Conservation (phyloP, 2,113 vertebrate species). For the Dermatemys mawii region DNA sequence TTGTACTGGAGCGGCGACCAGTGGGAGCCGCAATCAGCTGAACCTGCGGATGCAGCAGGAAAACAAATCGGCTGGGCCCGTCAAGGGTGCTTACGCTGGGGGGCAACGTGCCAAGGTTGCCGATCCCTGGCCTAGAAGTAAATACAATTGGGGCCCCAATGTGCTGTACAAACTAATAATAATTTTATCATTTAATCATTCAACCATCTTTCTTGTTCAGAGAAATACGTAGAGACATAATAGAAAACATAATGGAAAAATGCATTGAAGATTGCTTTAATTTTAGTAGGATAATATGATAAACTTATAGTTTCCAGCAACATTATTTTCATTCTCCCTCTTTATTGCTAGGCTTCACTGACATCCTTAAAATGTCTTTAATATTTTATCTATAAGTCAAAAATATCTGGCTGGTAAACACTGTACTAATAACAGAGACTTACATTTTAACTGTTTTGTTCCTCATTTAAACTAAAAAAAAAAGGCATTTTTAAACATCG, state of each 20-base stretch:
- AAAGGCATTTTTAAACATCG: background rate
- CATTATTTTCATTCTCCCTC: background rate
- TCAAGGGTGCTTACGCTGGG: no score
- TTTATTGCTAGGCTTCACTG: background rate
- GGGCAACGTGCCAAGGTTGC: no score
- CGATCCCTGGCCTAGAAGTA: background rate
- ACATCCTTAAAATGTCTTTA: background rate
- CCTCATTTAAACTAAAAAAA: background rate
- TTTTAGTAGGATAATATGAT: background rate
- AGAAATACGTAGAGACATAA: background rate
- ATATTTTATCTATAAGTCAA: background rate
- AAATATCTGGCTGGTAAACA: background rate
- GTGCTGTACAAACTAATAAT: background rate
- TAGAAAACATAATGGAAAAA: background rate
- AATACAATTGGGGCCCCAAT: background rate
- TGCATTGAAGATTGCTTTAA: background rate
- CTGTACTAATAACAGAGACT: background rate
- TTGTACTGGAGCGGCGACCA: no score
- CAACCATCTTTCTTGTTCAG: background rate
- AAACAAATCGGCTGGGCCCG: no score
- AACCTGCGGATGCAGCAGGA: no score
- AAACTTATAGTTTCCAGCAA: background rate
- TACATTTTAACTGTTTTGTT: background rate
- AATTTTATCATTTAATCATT: background rate
- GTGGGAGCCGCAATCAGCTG: no score